Conservation (phyloP, 2,113 vertebrate species). For the Ceyx cyanopectus region DNA sequence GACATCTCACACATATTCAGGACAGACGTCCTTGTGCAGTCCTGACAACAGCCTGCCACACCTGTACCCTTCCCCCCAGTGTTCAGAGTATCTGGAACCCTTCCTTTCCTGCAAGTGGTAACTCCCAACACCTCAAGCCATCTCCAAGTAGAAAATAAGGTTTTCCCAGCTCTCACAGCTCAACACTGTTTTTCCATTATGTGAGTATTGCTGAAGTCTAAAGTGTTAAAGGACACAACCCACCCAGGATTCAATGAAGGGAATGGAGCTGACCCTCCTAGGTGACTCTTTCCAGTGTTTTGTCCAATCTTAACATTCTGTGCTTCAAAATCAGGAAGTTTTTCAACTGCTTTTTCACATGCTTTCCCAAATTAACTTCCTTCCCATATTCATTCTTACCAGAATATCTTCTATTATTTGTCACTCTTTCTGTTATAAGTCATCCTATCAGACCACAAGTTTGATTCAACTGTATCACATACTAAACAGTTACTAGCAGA, state of each 20-base stretch:
- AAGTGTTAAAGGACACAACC: neutral
- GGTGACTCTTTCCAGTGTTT: neutral
- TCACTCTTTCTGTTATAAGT: neutral
- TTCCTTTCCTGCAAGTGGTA: neutral
- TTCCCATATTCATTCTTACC: neutral
- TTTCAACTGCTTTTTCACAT: neutral
- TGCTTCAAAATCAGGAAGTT: neutral
- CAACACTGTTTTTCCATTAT: neutral
- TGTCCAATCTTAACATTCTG: neutral
- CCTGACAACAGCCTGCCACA: neutral
- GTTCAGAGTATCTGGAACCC: neutral
- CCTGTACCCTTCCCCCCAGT: neutral
- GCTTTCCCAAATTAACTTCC: neutral
- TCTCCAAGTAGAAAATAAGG: neutral
- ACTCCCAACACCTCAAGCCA: neutral
- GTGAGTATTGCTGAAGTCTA: neutral
- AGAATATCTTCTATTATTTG: neutral
- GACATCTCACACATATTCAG: neutral
- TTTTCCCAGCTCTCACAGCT: neutral
- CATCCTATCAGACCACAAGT: neutral
- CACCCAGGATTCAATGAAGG: neutral
- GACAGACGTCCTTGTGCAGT: neutral
- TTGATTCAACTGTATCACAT: neutral
- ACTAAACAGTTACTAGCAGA: neutral
- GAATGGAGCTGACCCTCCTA: neutral